Base-by-base conservation (phyloP, 1,140 invertebrate genomes). In the Aphidius ervi region DNA sequence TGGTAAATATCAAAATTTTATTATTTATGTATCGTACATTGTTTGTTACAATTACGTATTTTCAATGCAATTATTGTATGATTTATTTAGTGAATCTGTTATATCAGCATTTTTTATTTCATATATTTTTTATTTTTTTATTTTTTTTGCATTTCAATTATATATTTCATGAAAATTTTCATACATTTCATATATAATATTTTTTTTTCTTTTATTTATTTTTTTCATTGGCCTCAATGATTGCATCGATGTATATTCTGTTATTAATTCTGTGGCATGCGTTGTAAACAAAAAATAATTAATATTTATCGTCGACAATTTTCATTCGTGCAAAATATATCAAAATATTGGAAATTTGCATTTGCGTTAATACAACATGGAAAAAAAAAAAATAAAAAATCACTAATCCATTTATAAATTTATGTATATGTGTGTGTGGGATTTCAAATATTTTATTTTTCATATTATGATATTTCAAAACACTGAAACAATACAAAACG, bases 291-390 rank as follows among this genome's bases (percentile, higher is more conserved):
- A 79, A 80, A 58, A 80, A 79, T 80, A 78, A 80, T 79, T 79
- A 79, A 77, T 80, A 80, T 80, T 80, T 80, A 80, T 80, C 76
- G 75, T 78, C 70, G 68, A 74, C 74, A 74, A 79, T 80, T 80
- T 80, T 72, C 76, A 73, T 70, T 73, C 66, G 64, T 68, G 66
- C 47, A 16, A 40, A 54, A 49, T 31, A 31, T 31, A 31, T 31
- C 23, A 31, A 31, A 31, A 31, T 31, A 59, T 57, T 62, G n/a
- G 47, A 57, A 57, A 62, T 57, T 23, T 56, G 31, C 54, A 42
- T 31, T 31, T 31, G 4, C 23, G 23, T 31, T 31, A 31, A 31
- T 31, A 31, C 23, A 31, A 31, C 23, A 31, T 31, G 2, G 23
- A 31, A 31, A 31, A 31, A 31, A 31, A 31, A 31, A 31, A 31